Evolutionary conservation across 2,888 invertebrate genomes (phyloP), one percentile per base, ranked within the genome.

Genomic region (Mesorhabditis spiculigera): DNA sequence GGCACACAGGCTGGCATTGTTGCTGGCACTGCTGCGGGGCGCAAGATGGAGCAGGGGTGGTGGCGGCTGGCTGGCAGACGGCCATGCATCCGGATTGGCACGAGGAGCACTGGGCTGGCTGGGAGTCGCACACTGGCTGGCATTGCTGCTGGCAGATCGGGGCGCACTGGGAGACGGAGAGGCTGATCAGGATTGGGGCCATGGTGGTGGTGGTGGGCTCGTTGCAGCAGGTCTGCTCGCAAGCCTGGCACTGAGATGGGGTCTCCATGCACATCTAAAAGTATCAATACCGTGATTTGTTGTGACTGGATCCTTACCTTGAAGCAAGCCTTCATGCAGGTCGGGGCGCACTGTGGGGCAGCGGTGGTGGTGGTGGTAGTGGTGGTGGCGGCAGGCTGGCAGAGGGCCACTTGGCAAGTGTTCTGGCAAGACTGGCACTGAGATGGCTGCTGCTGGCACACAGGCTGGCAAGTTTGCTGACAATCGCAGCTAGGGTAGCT

Each of bases 161-260:
- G 10, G 8, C 41, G 2, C 44, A 41, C 13, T 43, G 42, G 44
- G 44, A n/a, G 42, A 28, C 42, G 10, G 43, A 63, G 65, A 8
- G 13, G 67, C 62, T 50, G 72, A 66, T 43, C 62, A 66, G 67
- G 67, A 69, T 16, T 66, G 66, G 41, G 63, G 61, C 66, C 71
- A 69, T 70, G 72, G 72, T 43, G 43, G 58, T 45, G 16, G 71
- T 72, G 28, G 73, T 71, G 41, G 74, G 64, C 58, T 68, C 69
- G 50, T 67, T 6, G 66, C 66, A 68, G 68, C 73, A 74, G 58
- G 71, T 70, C 62, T 65, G 70, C 44, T 76, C 68, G 66, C 73
- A 72, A 64, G 77, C 73, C 63, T 73, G 72, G 69, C 78, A 76
- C 65, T 76, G 78, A 16, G 70, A 45, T n/a, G 62, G 68, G 58